Base-by-base conservation (phyloP, 2,888 invertebrate genomes). In the Leptinotarsa rubiginosa region DNA sequence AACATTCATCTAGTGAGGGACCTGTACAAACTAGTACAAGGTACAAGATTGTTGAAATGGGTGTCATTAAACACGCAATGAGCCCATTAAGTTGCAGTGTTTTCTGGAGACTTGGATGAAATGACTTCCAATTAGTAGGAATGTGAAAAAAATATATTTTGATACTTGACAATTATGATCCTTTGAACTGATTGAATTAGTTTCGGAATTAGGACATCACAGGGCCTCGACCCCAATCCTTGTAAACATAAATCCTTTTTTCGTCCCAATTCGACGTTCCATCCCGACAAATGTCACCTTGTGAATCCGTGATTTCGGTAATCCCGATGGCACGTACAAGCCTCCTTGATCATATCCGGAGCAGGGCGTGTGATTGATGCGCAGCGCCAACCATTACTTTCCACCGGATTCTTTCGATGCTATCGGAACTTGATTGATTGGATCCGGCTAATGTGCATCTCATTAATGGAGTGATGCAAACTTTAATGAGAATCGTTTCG, bases 381-480 rank as follows among this genome's bases (percentile, higher is more conserved):
- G 86, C 73, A 85, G 86, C 84, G 84, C 84, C 80, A 82, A 84
- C 87, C 88, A 89, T 89, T 89, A 89, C 88, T 86, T 13, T 62
- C 25, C 25, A 31, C 69, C 69, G 69, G 88, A 88, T 87, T 89
- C 85, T 84, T 85, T 85, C 85, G 87, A 89, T 88, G 88, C 87
- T 89, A 89, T 89, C 89, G 88, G 87, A 87, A 87, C 88, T 88
- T 89, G 88, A 88, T 88, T 87, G 88, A 89, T 85, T 82, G 83
- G 82, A 81, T 81, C 78, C 77, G 81, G 81, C 84, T 84, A 85
- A 84, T 84, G 84, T 83, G 82, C 83, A 83, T 84, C 83, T 84
- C 84, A 82, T 83, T 84, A 84, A 84, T 81, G 82, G 79, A 70
- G 66, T 41, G 68, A 49, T 69, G 69, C 72, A 62, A 72, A 75